Evolutionary conservation across 2,888 invertebrate species (phyloP).

Genomic region (Metellina segmentata): DNA sequence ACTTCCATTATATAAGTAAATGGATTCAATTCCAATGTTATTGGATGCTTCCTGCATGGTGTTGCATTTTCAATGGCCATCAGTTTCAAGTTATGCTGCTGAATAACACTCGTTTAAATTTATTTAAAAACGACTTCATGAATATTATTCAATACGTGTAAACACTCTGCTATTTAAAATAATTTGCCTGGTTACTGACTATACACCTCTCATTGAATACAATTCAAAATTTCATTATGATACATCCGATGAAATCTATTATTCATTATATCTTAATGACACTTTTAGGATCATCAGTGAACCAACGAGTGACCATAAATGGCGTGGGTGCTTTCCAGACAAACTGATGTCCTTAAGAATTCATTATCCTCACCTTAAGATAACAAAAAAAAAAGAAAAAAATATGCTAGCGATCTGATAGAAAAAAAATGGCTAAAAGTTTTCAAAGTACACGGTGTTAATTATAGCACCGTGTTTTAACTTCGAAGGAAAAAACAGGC

Average conservation of each 20-base stretch:
- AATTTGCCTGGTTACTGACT: no score
- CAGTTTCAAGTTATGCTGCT: neutral
- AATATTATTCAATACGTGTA: neutral
- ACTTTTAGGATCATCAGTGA: no score
- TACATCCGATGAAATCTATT: no score
- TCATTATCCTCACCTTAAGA: constrained; percentile 39
- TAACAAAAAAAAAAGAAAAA: neutral
- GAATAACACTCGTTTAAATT: neutral
- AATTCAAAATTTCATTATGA: no score
- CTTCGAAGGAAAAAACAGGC: constrained; percentile 15
- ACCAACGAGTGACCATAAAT: constrained; percentile 10
- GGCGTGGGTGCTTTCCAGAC: neutral
- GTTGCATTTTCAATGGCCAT: no score
- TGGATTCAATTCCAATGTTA: neutral
- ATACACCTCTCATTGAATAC: no score
- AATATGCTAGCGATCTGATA: neutral
- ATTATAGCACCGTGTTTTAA: constrained; percentile 48
- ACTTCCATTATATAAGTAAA: no score
- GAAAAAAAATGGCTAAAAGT: neutral
- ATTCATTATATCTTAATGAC: no score
- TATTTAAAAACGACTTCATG: neutral
- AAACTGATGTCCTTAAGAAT: constrained; percentile 11
- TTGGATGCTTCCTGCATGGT: no score
- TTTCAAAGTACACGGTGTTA: constrained; percentile 55
- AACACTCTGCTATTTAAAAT: neutral